Evolutionary conservation across 2,113 vertebrate genomes (phyloP).

Genomic region (Eudyptes chrysolophus): DNA sequence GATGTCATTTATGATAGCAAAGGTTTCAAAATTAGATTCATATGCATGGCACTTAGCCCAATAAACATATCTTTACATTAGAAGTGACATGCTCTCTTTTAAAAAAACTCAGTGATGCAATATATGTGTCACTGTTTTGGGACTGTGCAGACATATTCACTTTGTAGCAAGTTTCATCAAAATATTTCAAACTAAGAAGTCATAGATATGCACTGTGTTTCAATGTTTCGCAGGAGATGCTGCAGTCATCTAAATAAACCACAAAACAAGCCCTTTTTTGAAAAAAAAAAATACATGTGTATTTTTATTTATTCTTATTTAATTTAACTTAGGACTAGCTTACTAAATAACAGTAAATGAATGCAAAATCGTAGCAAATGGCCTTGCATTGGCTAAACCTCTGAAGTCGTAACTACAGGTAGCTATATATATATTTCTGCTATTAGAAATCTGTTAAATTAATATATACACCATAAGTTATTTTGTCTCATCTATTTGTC

Average conservation of each 20-base stretch:
- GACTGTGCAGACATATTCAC: neutral
- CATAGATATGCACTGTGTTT: neutral
- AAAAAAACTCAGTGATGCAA: neutral
- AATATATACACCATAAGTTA: neutral
- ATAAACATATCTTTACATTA: neutral
- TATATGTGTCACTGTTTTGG: neutral
- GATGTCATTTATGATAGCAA: neutral
- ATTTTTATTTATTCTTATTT: neutral
- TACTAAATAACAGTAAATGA: neutral
- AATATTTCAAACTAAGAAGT: neutral
- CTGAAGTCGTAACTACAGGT: rapidly evolving
- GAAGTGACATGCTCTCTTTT: neutral
- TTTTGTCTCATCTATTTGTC: neutral
- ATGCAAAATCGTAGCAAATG: neutral
- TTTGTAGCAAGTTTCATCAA: neutral
- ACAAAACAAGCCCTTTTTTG: rapidly evolving
- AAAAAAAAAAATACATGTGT: neutral
- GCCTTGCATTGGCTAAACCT: neutral
- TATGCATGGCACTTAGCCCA: neutral
- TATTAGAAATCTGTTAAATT: neutral
- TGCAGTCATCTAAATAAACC: neutral
- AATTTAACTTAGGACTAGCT: neutral
- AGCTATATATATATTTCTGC: neutral
- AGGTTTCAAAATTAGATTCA: neutral
- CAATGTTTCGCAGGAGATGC: neutral